Conservation (phyloP, 2,888 invertebrate species). For the Tenodera sinensis region DNA sequence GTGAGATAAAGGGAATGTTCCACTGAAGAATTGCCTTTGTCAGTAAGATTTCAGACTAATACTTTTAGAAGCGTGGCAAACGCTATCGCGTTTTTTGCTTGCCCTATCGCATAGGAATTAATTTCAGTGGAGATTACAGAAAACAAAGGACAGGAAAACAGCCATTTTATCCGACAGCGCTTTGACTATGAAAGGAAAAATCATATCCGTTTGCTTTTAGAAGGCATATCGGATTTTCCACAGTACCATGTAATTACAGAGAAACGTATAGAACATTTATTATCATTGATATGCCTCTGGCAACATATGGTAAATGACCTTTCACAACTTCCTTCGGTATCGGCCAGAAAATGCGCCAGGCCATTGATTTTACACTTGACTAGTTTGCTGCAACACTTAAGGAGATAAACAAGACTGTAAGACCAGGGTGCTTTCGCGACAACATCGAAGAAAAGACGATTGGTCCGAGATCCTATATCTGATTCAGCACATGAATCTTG, state of each 20-base stretch:
- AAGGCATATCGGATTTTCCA: neutral
- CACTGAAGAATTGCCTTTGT: too few relatives aligned
- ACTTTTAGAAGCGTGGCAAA: neutral
- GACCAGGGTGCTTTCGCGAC: neutral
- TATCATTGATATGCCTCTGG: neutral
- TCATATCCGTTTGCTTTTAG: neutral
- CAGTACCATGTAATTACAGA: neutral
- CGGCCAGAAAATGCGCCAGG: neutral
- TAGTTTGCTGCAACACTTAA: neutral
- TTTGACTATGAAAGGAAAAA: neutral
- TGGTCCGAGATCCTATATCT: neutral
- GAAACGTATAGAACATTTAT: neutral
- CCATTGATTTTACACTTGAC: neutral
- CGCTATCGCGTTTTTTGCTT: neutral
- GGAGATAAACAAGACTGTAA: neutral
- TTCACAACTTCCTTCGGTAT: neutral
- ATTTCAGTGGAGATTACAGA: neutral
- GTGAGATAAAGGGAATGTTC: too few relatives aligned
- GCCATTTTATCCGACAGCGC: neutral
- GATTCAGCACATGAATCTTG: neutral
- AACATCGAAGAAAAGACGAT: neutral
- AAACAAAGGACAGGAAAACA: neutral
- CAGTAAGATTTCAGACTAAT: neutral
- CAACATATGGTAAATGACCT: neutral
- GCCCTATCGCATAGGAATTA: neutral